phyloP scores from a whole-genome alignment of 2,888 invertebrate genomes.

The Chrysomela aeneicollis region DNA sequence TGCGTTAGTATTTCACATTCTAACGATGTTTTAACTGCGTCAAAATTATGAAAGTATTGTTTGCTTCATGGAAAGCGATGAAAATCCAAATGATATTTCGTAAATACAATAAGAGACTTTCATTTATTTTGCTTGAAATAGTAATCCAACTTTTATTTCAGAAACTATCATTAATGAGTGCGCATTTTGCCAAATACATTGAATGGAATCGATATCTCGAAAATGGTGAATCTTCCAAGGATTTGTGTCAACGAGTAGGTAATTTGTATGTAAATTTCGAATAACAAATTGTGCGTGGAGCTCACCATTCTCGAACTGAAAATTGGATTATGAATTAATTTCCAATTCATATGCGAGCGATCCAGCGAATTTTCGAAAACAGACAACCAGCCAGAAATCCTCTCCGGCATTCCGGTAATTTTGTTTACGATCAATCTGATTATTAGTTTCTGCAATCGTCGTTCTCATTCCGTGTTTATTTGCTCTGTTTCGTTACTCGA shows the following conservation, averaged over 20 bases:
- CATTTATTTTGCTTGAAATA: no score
- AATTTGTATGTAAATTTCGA: slow-evolving; percentile 12
- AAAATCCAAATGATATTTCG: no score
- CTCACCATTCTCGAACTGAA: neutral
- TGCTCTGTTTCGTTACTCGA: slow-evolving; percentile 7
- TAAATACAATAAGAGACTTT: no score
- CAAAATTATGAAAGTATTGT: no score
- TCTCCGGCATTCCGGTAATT: slow-evolving; percentile 13
- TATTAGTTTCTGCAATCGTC: slow-evolving; percentile 26
- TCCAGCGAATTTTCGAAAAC: slow-evolving; percentile 18
- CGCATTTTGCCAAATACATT: no score
- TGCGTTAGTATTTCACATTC: no score
- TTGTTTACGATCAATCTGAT: slow-evolving; percentile 23
- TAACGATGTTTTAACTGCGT: no score
- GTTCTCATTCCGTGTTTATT: slow-evolving; percentile 26
- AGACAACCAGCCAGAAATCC: slow-evolving; percentile 12
- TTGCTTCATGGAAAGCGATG: no score
- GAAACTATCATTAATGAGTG: no score
- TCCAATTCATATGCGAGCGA: slow-evolving; percentile 21
- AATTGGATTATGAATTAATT: slow-evolving; percentile 19
- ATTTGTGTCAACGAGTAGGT: neutral
- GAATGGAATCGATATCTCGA: no score
- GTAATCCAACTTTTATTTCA: no score
- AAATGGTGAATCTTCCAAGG: neutral
- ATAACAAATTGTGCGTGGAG: slow-evolving; percentile 12